phyloP scores from a whole-genome alignment of 2,797 vertebrate species.

The Danio choprae region DNA sequence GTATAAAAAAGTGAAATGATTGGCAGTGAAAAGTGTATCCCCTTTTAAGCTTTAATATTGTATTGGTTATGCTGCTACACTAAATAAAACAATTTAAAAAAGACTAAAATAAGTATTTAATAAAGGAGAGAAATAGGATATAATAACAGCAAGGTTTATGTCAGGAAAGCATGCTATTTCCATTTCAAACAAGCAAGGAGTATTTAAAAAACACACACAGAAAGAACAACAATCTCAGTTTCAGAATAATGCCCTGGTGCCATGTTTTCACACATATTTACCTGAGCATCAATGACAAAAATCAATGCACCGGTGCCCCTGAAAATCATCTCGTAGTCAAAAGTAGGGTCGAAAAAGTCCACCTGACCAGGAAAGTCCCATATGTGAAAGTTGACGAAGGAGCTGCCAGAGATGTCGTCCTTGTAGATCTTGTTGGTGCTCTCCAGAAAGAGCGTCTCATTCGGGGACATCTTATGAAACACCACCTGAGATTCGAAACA shows the following conservation, averaged over 20 bases:
- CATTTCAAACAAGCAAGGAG: not conserved
- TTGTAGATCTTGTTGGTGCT: constrained; percentile 99
- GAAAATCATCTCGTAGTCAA: constrained; percentile 99
- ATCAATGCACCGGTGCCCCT: constrained; percentile 98
- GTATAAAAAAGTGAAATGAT: no score
- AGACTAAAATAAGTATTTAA: no score
- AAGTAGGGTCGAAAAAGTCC: constrained; percentile 98
- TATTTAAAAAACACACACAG: no score
- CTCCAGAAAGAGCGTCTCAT: constrained; percentile 98
- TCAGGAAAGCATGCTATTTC: not conserved
- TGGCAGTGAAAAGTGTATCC: no score
- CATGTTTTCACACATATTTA: constrained; percentile 62
- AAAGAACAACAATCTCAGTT: not conserved
- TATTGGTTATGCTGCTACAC: no score
- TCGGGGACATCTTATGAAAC: constrained; percentile 99
- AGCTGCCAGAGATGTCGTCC: constrained; percentile 99
- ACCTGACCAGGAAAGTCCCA: constrained; percentile 99
- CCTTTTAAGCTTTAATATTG: no score
- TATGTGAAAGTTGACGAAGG: constrained; percentile 99
- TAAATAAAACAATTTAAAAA: no score
- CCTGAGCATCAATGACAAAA: constrained; percentile 99
- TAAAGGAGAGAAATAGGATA: not conserved
- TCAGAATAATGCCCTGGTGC: not conserved
- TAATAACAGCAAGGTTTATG: not conserved
- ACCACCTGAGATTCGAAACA: constrained; percentile 84